Percentiles rank a stretch among this genome's conserved stretches.
phyloP scores from a whole-genome alignment of 2,113 vertebrate genomes.

The Corythoichthys intestinalis region DNA sequence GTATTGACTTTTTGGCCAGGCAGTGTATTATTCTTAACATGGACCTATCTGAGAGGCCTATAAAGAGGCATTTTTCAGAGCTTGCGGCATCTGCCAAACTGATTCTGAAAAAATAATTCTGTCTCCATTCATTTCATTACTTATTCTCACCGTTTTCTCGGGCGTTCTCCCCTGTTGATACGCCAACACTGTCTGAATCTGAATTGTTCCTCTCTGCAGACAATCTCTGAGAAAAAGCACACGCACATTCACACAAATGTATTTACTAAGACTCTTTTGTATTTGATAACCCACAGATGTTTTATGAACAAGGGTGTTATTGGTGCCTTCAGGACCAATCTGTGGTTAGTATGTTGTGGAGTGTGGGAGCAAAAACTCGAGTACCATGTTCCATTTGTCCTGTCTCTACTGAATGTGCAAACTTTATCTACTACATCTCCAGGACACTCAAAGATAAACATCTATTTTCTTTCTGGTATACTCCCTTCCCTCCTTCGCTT shows the following conservation, averaged over 20 bases:
- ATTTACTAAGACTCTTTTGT: background rate
- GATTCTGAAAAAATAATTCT: background rate
- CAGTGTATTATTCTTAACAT: background rate
- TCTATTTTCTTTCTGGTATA: background rate
- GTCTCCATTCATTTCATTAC: constrained; percentile 6
- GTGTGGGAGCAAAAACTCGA: background rate
- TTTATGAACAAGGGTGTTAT: background rate
- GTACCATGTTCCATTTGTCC: background rate
- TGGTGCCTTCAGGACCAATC: background rate
- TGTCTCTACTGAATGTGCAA: background rate
- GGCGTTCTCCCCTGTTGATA: constrained; percentile 69
- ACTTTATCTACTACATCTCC: too few relatives aligned
- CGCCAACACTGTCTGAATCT: constrained; percentile 81
- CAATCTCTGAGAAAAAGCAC: constrained; percentile 72
- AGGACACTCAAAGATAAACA: constrained; percentile 4
- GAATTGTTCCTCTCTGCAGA: constrained; percentile 88
- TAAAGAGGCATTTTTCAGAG: background rate
- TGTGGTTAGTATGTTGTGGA: background rate
- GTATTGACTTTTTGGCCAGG: background rate
- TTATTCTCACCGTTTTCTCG: constrained; percentile 79
- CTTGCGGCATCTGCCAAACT: background rate
- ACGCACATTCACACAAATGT: constrained; percentile 20
- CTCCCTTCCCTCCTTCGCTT: constrained; percentile 6
- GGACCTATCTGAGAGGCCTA: background rate
- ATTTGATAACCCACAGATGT: background rate